Conservation (phyloP, 1,140 invertebrate species). For the Megalonaias nervosa region DNA sequence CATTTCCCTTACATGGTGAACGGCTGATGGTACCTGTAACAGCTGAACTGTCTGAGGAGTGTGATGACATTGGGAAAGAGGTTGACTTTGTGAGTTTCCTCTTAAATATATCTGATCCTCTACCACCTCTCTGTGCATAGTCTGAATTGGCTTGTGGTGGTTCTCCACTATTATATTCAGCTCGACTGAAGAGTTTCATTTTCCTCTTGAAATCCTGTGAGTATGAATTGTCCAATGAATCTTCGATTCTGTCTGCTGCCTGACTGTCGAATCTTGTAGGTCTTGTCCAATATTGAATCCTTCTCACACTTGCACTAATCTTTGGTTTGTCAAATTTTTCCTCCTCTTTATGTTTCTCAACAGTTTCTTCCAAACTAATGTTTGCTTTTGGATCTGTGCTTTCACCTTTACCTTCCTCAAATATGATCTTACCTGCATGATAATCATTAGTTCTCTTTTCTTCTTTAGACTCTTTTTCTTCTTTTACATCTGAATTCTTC, state of each 20-base stretch:
- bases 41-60: too few species aligned
- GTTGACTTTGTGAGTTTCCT: too few species aligned
- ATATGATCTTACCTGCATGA: too few species aligned
- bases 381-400: background rate
- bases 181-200: background rate
- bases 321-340: background rate
- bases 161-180: too few species aligned
- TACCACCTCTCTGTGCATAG: too few species aligned
- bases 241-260: background rate
- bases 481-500: background rate
- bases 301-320: too few species aligned
- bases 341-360: background rate
- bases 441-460: background rate
- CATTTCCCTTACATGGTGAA: too few species aligned
- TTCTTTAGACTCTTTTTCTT: background rate
- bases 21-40: too few species aligned
- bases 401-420: too few species aligned
- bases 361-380: background rate
- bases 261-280: slow-evolving; percentile 19
- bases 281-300: slow-evolving; percentile 24
- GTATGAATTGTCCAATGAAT: slow-evolving; percentile 6
- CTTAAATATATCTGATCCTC: too few species aligned
- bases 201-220: slow-evolving; percentile 18
- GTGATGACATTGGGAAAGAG: too few species aligned
- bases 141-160: too few species aligned